Base-by-base conservation (phyloP, 1,140 invertebrate species). In the Belonocnema kinseyi region DNA sequence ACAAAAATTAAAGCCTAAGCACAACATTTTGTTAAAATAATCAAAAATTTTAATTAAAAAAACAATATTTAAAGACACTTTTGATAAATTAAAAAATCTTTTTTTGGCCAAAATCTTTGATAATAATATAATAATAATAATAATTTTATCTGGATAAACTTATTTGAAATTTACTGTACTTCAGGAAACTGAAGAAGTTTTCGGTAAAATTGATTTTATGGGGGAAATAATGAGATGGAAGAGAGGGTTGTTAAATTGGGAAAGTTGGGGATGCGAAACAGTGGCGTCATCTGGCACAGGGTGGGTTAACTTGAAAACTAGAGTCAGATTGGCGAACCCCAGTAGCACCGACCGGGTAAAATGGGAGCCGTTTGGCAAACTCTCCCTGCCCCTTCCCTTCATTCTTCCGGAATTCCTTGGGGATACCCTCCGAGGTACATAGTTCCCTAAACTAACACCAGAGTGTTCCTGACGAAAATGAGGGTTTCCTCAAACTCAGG, bases 251-350 rank as follows among this genome's bases (percentile, higher is more conserved):
- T 16, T 21, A 56, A 50, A 74, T 73, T 54, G 71, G 4, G 17
- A 76, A 79, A 75, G 53, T 11, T 72, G 51, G 21, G 56, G 51
- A 52, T 16, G 77, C 13, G 46, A 76, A 75, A 84, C 72, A 72
- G 88, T 90, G 85, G 90, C 88, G 90, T 85, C 90, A 91, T 90
- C 90, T 83, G 76, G n/a, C 88, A 85, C 73, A 80, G 89, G 90
- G 90, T 90, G 70, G 82, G 53, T 51, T 78, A 88, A 91, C 81
- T 79, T 74, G 19, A 66, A 56, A 72, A 81, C 73, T 74, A 73
- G 73, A 66, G 53, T 76, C 72, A 56, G 77, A 77, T 72, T 73
- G 75, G 73, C 82, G 70, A 82, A 86, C 87, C 86, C 84, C 87
- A 86, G 85, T 84, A 84, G 79, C 82, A 90, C 84, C 88, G 86